These are phyloP conservation scores for Phrynosoma blainvillii DNA, from an alignment of 2,113 vertebrate species.

Conservation along the genomic window DNA sequence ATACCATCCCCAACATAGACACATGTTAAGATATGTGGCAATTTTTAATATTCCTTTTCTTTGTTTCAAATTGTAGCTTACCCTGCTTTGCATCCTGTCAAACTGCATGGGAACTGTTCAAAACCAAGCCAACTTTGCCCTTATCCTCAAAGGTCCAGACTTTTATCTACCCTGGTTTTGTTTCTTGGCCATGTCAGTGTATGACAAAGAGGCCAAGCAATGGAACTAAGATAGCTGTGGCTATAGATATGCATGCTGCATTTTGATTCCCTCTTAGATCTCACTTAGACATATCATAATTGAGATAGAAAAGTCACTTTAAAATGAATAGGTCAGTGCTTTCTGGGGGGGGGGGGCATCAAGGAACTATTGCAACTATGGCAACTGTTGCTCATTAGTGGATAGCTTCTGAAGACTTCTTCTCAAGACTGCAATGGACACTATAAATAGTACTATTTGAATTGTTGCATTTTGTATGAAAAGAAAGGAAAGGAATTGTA, in stretches of 20 bases:
- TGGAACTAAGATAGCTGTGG: neutral
- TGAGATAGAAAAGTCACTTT: constrained; percentile 28
- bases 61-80: neutral
- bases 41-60: neutral
- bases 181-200: neutral
- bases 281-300: constrained; percentile 35
- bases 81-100: neutral
- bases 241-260: neutral
- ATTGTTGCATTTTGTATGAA: constrained; percentile 68
- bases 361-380: constrained; percentile 12
- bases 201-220: neutral
- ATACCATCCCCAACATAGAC: neutral
- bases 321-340: constrained; percentile 37
- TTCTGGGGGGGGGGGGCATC: constrained; percentile 27
- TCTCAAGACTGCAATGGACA: constrained; percentile 61
- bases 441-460: constrained; percentile 65
- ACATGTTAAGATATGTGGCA: neutral
- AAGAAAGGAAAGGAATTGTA: constrained; percentile 57
- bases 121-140: neutral
- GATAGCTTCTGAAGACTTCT: constrained; percentile 40
- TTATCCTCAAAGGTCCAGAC: neutral
- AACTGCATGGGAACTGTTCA: neutral
- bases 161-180: neutral
- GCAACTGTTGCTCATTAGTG: constrained; percentile 58
- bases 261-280: neutral